Evolutionary conservation across 2,113 vertebrate species (phyloP).

Genomic region (Capreolus pygargus): DNA sequence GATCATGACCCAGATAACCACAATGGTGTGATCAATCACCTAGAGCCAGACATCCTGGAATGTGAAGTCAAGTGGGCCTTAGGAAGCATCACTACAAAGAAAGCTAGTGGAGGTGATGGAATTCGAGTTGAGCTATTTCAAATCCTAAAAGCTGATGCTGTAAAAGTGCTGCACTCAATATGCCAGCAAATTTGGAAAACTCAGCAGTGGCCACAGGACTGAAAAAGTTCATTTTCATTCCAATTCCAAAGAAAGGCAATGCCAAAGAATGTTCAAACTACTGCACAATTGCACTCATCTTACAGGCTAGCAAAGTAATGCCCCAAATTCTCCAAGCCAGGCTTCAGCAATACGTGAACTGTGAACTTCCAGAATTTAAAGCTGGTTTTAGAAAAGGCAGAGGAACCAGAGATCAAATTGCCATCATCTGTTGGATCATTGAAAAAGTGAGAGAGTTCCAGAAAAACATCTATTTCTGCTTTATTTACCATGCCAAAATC

Average conservation of each 20-base stretch:
- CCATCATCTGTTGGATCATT: not conserved
- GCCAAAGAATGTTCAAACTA: not conserved
- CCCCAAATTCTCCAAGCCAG: not conserved
- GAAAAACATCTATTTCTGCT: not conserved
- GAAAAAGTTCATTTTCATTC: not conserved
- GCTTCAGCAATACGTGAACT: not conserved
- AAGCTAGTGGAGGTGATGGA: too few species aligned
- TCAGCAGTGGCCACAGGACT: not conserved
- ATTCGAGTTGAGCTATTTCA: too few species aligned
- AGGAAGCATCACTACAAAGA: too few species aligned
- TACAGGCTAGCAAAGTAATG: not conserved
- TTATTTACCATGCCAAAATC: not conserved
- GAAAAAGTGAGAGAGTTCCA: not conserved
- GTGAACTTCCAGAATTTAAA: not conserved
- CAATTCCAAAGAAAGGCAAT: not conserved
- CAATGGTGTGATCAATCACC: not conserved
- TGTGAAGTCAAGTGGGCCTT: not conserved
- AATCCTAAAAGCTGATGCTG: too few species aligned
- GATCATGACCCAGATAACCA: not conserved
- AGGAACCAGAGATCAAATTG: not conserved
- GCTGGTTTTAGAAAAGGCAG: not conserved
- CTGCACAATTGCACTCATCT: not conserved
- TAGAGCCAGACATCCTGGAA: not conserved
- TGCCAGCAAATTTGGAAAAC: not conserved
- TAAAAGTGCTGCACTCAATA: too few species aligned